These are phyloP conservation scores for Epizoanthus illoricatus DNA, from an alignment of 92 coral and sea anemone genomes.

Conservation along the genomic window DNA sequence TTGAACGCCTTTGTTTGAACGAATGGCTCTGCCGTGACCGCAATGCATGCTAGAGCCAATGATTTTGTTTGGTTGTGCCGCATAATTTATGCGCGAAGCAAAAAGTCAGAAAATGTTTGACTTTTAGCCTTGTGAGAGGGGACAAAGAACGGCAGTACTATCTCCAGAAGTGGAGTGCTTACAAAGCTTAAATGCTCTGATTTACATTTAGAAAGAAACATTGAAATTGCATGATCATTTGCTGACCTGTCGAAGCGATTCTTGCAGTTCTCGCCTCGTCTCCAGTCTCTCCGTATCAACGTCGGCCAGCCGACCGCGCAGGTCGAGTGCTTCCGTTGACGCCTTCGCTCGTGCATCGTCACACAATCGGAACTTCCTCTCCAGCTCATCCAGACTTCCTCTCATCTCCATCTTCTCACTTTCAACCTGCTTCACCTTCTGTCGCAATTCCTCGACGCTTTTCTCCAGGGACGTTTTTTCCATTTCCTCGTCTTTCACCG, in stretches of 20 bases:
- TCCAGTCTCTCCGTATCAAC: slow-evolving; percentile 78
- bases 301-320: slow-evolving; percentile 61
- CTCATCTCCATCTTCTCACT: slow-evolving; percentile 65
- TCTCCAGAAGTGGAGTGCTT: too few relatives aligned
- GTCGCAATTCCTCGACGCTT: slow-evolving; percentile 63
- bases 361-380: slow-evolving; percentile 62
- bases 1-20: too few relatives aligned
- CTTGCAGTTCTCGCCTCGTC: slow-evolving; percentile 72
- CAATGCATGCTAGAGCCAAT: too few relatives aligned
- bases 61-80: too few relatives aligned
- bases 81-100: too few relatives aligned
- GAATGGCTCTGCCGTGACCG: too few relatives aligned
- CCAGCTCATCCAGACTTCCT: slow-evolving; percentile 63
- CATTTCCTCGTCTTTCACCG: slow-evolving; percentile 68
- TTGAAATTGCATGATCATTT: too few relatives aligned
- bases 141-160: too few relatives aligned
- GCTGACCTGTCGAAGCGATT: slow-evolving; percentile 67
- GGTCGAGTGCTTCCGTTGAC: slow-evolving; percentile 70
- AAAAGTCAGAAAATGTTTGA: too few relatives aligned
- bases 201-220: too few relatives aligned
- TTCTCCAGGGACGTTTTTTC: slow-evolving; percentile 70
- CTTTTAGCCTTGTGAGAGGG: too few relatives aligned
- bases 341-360: slow-evolving; percentile 69
- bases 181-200: too few relatives aligned
- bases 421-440: slow-evolving; percentile 75